Base-by-base conservation (phyloP, 2,797 vertebrate species). In the Mormyrus hasselquistii region DNA sequence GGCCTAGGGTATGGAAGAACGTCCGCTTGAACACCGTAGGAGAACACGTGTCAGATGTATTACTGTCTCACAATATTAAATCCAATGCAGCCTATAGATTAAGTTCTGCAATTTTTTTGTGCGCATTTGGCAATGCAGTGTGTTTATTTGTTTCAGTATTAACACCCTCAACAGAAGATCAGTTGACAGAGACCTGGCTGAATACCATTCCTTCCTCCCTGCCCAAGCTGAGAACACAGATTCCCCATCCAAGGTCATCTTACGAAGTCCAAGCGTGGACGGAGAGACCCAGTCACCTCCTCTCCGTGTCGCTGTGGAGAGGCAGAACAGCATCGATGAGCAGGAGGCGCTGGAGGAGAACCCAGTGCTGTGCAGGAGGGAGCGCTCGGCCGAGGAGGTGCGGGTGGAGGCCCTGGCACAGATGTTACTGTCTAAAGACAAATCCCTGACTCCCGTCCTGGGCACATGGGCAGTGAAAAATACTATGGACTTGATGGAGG, bases 401-500 rank as follows among this genome's bases (percentile, higher is more conserved):
- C 96, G 94, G 84, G 97, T 97, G 89, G 97, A 99, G 92, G 92
- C 91, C 3, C 92, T 99, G 90, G 96, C 96, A 62, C 96, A 94
- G 90, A 96, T 97, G 93, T 97, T 99, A 92, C 92, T 98, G 89
- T 92, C 96, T 91, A 95, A 94, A 89, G 98, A 99, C 91, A 94
- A 94, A 90, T 97, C 97, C 89, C 95, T 99, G 90, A 95, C 94
- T 0, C 95, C 96, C 34, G 95, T 99, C 88, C 91, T 99, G 92
- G 97, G 98, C 91, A 96, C 95, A 0, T 97, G 97, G 92, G 95
- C 95, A 14, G 96, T 96, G 93, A 97, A 97, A 94, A 98, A 96
- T 44, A 97, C 97, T 0, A 95, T 98, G 90, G 97, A 99, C 87
- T 93, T 99, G 49, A 98, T 99, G 97, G 97, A 97, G 93, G 97